Base-by-base conservation (phyloP, 2,797 vertebrate genomes). In the Sternotherus odoratus region DNA sequence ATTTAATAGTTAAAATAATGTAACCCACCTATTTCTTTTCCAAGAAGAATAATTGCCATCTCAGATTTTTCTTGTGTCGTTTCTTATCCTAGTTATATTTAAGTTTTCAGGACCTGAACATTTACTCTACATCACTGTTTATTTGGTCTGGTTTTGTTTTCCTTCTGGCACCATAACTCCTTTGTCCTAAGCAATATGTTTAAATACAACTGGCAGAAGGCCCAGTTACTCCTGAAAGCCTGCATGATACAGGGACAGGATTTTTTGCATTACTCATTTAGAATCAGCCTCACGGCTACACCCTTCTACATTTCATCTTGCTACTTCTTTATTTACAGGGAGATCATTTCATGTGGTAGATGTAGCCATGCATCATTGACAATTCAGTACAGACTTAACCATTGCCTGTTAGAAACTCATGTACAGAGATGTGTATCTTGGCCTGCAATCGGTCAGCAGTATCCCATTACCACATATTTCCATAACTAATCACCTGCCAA, bases 1-100 rank as follows among this genome's bases (percentile, higher is more conserved):
- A 74, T 60, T 57, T 83, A 94, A 53, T 82, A 77, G 56, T 57
- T 87, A 93, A 82, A 63, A 95, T 90, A 94, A 57, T 85, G 17
- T 43, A 95, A 87, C 48, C 48, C 36, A 91, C 77, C 39, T 85
- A 36, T 77, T 95, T 89, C 46, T 33, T 86, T 86, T 82, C 43
- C 56, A 21, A 24, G 60, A 95, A 53, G 46, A 92, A 10, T 11
- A 56, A 72, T 39, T 94, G 63, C 83, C 39, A 82, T 57, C 10
- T 90, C 53, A 75, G 5, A 30, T 57, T 94, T 86, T 56, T 78
- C 23, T n/a, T 90, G 74, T 83, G 77, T 85, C n/a, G 56, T 93
- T 77, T 95, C 74, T 80, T 87, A 8, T 82, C 54, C 69, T 72
- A 69, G 49, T 88, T 89, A n/a, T 63, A 63, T 63, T 63, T 63